Conservation (phyloP, 2,888 invertebrate species). For the Cecidostiba fungosa region DNA sequence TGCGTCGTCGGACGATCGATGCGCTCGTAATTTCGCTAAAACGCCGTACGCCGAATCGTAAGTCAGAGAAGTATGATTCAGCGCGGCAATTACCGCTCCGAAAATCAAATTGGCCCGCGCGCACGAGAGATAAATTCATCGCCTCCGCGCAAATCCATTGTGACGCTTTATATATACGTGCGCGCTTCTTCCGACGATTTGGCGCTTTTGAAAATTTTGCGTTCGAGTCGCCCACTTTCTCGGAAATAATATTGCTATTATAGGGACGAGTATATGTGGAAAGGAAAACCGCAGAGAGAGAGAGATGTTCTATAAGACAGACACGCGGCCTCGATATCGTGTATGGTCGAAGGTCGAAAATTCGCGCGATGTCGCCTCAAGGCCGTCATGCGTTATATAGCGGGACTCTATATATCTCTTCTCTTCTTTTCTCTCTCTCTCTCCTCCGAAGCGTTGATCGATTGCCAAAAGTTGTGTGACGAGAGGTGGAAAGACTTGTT, state of each 20-base stretch:
- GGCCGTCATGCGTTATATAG: slow-evolving; percentile 26
- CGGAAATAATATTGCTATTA: neutral
- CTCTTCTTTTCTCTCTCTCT: neutral
- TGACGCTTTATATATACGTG: neutral
- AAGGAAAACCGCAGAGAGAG: neutral
- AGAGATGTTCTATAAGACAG: too few relatives aligned
- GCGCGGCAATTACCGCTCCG: neutral
- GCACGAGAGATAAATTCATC: neutral
- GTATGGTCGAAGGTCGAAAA: slow-evolving; percentile 55
- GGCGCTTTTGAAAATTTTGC: too few relatives aligned
- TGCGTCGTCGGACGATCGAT: neutral
- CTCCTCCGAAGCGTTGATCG: slow-evolving; percentile 8
- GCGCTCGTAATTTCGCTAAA: neutral
- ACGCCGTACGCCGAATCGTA: neutral
- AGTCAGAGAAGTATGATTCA: neutral
- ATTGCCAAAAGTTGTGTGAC: slow-evolving; percentile 10
- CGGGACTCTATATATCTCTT: slow-evolving; percentile 21
- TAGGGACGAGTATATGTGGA: neutral
- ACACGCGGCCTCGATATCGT: slow-evolving; percentile 50
- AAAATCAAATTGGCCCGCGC: neutral
- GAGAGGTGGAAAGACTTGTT: neutral
- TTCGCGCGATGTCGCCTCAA: slow-evolving; percentile 57
- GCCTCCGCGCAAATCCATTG: neutral
- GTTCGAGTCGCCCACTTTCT: neutral
- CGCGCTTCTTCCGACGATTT: neutral